Evolutionary conservation across 1,140 invertebrate genomes (phyloP), one percentile per base, ranked within the genome.

Genomic region (Rhyacophila brunnea): DNA sequence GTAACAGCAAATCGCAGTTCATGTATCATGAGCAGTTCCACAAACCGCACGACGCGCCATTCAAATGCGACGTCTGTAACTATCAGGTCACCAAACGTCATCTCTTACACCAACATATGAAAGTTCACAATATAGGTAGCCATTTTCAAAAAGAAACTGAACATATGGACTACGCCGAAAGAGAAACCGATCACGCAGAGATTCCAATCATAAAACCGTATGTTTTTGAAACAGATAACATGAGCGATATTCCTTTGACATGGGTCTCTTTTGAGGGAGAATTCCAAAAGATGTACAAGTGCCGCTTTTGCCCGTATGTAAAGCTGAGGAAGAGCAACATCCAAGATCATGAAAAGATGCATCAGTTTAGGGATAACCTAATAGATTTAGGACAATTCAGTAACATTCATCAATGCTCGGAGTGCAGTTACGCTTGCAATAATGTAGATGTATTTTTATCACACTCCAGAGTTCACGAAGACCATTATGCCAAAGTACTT

Each of bases 1-100:
- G 87, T 19, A 89, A 91, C 67, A 91, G 87, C 68, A 90, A 91
- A 71, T 89, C 88, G 38, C 90, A 93, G 69, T 91, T 87, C 67
- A 82, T 89, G 61, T 91, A 93, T 70, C 91, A 93, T 66, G 88
- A 89, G 64, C 90, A 93, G 70, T 90, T 93, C 68, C 91, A 95
- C 69, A 82, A 88, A 36, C 83, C 87, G 5, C 78, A 85, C 48
- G 81, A 85, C 43, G 82, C 83, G 2, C 85, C 85, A 18, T 93
- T 88, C 72, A 89, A 90, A 70, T 94, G 92, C 71, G 81, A 82
- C 0, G 75, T 86, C 53, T 95, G 91, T 72, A 85, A 87, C 58
- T 95, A 92, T 68, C 91, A 89, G 69, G 91, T 92, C 1, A 88
- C 85, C 20, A 89, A 89, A 70, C 81, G 86, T 40, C 87, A 92